Conservation (phyloP, 2,797 vertebrate genomes). For the Enteromius paludinosus region DNA sequence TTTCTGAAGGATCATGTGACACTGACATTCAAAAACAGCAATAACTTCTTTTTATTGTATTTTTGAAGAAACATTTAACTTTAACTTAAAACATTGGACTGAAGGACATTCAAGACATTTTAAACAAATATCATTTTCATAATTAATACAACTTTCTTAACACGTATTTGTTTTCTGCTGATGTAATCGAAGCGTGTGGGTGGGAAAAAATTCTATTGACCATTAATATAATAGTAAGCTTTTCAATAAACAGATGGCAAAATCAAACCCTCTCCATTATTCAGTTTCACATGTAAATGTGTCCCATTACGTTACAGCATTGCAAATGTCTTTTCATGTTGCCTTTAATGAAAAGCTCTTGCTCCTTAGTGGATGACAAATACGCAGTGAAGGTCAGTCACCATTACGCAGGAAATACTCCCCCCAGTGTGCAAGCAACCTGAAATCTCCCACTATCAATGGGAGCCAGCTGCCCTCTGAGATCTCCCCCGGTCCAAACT, state of each 20-base stretch:
- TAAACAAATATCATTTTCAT: too few species aligned
- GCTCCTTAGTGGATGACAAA: conserved; percentile 12
- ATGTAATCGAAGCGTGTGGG: not conserved
- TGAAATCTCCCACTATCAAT: conserved; percentile 73
- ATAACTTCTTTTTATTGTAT: too few species aligned
- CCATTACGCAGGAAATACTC: conserved; percentile 42
- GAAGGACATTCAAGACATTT: too few species aligned
- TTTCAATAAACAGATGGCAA: not conserved
- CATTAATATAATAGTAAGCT: not conserved
- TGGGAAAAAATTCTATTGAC: not conserved
- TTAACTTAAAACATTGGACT: too few species aligned
- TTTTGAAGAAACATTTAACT: too few species aligned
- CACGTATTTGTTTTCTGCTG: not conserved
- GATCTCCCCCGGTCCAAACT: conserved; percentile 75
- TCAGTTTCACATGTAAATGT: not conserved
- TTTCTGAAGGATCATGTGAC: not conserved
- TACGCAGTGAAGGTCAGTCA: conserved; percentile 43
- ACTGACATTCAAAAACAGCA: too few species aligned
- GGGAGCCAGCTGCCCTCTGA: conserved; percentile 78
- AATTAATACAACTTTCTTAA: too few species aligned
- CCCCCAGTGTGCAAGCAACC: conserved; percentile 23
- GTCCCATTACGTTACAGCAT: not conserved
- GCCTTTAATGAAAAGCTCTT: not conserved
- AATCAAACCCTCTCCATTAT: not conserved
- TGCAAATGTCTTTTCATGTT: conserved; percentile 7